Percentiles rank a stretch among this genome's conserved stretches.
These are phyloP conservation scores for Thelaira solivaga DNA, from an alignment of 2,888 invertebrate species.

Conservation along the genomic window DNA sequence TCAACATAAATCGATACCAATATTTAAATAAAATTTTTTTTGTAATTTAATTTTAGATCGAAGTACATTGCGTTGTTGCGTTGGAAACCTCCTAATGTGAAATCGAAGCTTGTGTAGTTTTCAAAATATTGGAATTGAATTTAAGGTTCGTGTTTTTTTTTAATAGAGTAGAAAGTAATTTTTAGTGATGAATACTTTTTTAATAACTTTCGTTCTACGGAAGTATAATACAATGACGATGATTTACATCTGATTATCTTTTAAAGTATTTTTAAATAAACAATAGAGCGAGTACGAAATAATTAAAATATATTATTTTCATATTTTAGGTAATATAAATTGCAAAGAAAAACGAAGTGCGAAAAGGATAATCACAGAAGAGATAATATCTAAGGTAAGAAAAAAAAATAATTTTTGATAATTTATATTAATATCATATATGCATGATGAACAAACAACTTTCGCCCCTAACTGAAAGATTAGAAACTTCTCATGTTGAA, in stretches of 20 bases:
- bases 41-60: not conserved
- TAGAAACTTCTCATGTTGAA: conserved; percentile 67
- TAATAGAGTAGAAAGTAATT: not conserved
- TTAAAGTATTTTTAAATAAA: too few species aligned
- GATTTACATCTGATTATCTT: not conserved
- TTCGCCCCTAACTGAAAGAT: conserved; percentile 64
- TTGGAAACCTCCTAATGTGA: too few species aligned
- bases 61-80: too few species aligned
- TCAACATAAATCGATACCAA: not conserved
- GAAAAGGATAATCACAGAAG: not conserved
- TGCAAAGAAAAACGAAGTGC: too few species aligned
- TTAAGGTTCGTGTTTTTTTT: not conserved
- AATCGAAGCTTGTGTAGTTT: too few species aligned
- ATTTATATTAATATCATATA: not conserved
- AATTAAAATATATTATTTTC: too few species aligned
- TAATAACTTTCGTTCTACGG: conserved; percentile 26
- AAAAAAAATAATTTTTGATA: conserved; percentile 18
- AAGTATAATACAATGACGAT: conserved; percentile 50
- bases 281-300: too few species aligned
- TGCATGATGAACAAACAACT: conserved; percentile 15
- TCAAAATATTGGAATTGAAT: too few species aligned
- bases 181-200: not conserved
- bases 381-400: not conserved
- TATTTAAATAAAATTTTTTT: not conserved
- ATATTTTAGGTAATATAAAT: too few species aligned